phyloP scores from a whole-genome alignment of 2,113 vertebrate species.

The Protobothrops flavoviridis region DNA sequence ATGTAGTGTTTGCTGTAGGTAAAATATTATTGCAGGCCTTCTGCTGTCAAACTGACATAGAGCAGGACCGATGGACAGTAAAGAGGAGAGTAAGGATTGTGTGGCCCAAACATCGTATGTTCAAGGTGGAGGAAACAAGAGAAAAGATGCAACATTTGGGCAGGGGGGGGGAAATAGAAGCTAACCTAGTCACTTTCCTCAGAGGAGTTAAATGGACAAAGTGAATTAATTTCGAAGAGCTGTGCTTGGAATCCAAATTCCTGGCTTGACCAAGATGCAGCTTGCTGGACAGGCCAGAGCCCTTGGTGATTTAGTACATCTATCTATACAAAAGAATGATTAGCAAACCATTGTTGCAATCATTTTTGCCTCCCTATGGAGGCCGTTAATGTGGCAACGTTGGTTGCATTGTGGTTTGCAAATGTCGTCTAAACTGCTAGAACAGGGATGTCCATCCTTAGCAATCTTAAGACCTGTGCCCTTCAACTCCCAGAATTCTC shows the following conservation, averaged over 20 bases:
- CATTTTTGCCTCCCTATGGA: background rate
- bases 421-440: background rate
- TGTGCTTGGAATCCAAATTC: background rate
- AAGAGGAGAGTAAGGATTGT: too few species aligned
- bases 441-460: background rate
- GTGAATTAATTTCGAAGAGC: background rate
- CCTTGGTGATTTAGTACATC: background rate
- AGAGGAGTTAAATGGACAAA: background rate
- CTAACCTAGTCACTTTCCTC: too few species aligned
- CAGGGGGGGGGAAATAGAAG: accelerated
- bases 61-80: background rate
- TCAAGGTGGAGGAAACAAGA: background rate
- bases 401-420: background rate
- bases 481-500: too few species aligned
- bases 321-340: background rate
- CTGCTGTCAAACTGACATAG: background rate
- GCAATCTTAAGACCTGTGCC: background rate
- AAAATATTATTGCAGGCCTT: too few species aligned
- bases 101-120: background rate
- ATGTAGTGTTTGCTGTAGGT: too few species aligned
- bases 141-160: background rate
- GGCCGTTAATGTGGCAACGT: background rate
- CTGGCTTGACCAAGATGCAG: background rate
- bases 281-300: too few species aligned
- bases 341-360: background rate